Base-by-base conservation (phyloP, 2,113 vertebrate species). In the Theropithecus gelada region DNA sequence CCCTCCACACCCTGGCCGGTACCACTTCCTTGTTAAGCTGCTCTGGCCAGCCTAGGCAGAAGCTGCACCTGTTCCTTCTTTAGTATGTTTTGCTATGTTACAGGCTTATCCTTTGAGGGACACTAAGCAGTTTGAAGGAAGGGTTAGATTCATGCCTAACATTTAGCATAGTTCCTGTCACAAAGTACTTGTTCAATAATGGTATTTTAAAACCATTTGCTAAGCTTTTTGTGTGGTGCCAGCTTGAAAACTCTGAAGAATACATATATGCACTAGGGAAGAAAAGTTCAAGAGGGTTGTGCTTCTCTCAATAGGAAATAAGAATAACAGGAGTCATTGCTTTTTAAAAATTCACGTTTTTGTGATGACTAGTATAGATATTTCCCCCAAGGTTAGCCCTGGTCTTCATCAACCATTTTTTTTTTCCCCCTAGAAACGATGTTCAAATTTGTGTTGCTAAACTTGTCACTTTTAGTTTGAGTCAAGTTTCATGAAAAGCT, bases 401-500 rank as follows among this genome's bases (percentile, higher is more conserved):
- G 16, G 5, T 72, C 18, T 87, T 95, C 57, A 80, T 82, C 76
- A 94, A n/a, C 32, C 6, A 4, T 78, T 73, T 87, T n/a, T 59
- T 73, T 87, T n/a, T n/a, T 59, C n/a, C n/a, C 52, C 14, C 10
- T 27, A 89, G 45, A 89, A 83, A 79, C 43, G 88, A 12, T 12
- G 2, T 87, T 75, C 82, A 70, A 70, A 89, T 95, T 66, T 79
- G 25, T 89, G 55, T 93, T 45, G 9, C 40, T 90, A 76, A 96
- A 94, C 35, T 43, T 82, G 6, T n/a, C 14, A 86, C 12, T 18
- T 48, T 92, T 79, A 52, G 8, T 16, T 82, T 70, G 40, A 95
- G 20, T 68, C 16, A 89, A 76, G 61, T 93, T 96, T 94, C 82
- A 61, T 94, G 73, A 94, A 93, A 94, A 61, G 4, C 30, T 50